phyloP scores from a whole-genome alignment of 2,888 invertebrate genomes.

The Caenorhabditis sp. region DNA sequence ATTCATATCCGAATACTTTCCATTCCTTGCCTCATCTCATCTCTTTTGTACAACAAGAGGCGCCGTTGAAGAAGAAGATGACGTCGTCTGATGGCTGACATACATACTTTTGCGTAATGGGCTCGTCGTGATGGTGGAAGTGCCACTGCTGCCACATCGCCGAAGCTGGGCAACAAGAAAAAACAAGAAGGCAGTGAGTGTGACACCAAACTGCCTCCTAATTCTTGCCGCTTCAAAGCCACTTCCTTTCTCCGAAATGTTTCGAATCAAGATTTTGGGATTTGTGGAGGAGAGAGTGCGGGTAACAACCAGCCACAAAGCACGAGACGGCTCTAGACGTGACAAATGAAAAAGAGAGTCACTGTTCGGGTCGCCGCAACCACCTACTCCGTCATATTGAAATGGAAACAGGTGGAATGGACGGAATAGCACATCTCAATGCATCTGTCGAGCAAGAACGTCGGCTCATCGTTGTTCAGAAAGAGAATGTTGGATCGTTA shows the following conservation, averaged over 20 bases:
- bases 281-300: constrained; percentile 11
- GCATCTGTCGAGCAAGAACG: neutral
- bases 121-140: constrained; percentile 40
- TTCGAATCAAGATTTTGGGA: constrained; percentile 51
- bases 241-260: constrained; percentile 51
- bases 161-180: constrained; percentile 23
- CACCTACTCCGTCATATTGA: neutral
- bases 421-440: neutral
- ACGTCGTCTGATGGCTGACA: constrained; percentile 40
- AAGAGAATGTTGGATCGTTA: neutral
- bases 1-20: constrained; percentile 57
- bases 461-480: neutral
- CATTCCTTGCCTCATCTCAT: constrained; percentile 39
- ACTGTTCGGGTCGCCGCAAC: constrained; percentile 19
- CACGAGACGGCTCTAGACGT: constrained; percentile 31
- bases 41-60: constrained; percentile 26
- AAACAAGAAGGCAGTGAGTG: constrained; percentile 44
- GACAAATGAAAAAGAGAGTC: constrained; percentile 24
- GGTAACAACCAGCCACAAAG: constrained; percentile 14
- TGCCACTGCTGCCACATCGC: neutral
- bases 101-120: constrained; percentile 52
- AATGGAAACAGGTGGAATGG: constrained; percentile 1
- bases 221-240: constrained; percentile 64
- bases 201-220: constrained; percentile 50
- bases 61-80: constrained; percentile 44